Conservation (phyloP, 2,113 vertebrate genomes). For the Heterotilapia buettikoferi region DNA sequence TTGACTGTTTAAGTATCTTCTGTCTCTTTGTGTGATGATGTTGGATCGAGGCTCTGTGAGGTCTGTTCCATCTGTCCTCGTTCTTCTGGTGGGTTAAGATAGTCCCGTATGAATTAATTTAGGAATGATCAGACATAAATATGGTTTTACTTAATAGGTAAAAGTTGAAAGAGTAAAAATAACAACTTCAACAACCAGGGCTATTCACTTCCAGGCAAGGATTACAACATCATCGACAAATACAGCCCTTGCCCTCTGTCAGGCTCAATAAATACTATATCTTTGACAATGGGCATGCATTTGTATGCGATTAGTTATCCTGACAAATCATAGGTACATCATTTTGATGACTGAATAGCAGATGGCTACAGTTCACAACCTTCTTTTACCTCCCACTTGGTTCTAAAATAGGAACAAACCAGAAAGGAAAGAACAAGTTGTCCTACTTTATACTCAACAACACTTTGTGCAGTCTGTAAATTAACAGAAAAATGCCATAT, state of each 20-base stretch:
- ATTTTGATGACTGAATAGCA: background rate
- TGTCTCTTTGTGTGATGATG: background rate
- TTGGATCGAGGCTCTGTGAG: background rate
- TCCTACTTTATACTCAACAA: slow-evolving; percentile 6
- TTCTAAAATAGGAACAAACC: slow-evolving; percentile 15
- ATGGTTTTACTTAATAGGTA: background rate
- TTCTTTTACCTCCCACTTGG: background rate
- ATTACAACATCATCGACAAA: background rate
- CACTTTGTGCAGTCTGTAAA: background rate
- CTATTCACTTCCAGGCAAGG: background rate
- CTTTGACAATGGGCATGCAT: background rate
- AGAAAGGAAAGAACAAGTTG: slow-evolving; percentile 6
- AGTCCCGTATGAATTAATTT: background rate
- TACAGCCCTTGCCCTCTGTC: background rate
- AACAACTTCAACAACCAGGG: background rate
- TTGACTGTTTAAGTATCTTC: background rate
- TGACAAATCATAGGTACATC: background rate
- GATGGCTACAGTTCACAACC: background rate
- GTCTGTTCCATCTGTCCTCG: background rate
- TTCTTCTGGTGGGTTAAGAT: background rate
- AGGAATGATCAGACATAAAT: background rate
- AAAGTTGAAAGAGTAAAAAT: background rate
- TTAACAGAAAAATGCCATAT: background rate
- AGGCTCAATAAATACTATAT: background rate
- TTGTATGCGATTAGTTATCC: background rate